phyloP scores from a whole-genome alignment of 2,113 vertebrate genomes.

The Phasianus colchicus region DNA sequence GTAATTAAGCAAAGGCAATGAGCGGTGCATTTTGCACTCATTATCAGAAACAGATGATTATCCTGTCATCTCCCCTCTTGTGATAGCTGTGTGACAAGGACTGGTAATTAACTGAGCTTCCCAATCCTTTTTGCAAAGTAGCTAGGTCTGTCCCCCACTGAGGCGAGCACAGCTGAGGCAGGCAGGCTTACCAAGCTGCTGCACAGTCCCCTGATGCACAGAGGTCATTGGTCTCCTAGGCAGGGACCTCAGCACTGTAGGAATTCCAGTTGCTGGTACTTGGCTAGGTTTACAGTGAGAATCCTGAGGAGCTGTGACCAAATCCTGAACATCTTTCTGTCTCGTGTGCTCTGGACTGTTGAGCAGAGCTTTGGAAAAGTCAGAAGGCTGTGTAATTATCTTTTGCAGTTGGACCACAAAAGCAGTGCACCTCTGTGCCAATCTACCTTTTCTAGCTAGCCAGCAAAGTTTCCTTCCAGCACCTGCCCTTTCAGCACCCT shows the following conservation, averaged over 20 bases:
- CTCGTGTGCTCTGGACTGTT: not conserved
- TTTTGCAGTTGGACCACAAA: not conserved
- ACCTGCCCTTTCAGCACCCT: not conserved
- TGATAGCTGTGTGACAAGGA: slow-evolving; percentile 41
- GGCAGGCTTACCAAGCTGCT: not conserved
- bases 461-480: not conserved
- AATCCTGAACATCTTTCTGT: not conserved
- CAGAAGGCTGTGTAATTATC: not conserved
- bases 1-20: slow-evolving; percentile 69
- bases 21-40: slow-evolving; percentile 31
- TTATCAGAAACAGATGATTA: slow-evolving; percentile 62
- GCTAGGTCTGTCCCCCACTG: not conserved
- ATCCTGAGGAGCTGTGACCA: not conserved
- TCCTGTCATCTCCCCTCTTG: slow-evolving; percentile 33
- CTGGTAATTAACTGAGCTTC: slow-evolving; percentile 62
- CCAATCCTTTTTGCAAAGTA: slow-evolving; percentile 6
- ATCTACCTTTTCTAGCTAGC: no score
- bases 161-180: not conserved
- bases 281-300: not conserved
- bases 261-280: not conserved
- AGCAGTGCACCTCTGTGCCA: not conserved
- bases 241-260: not conserved
- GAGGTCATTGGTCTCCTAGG: not conserved
- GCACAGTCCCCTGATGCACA: not conserved
- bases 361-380: not conserved